Conservation (phyloP, 2,113 vertebrate species). For the Syrmaticus mikado region DNA sequence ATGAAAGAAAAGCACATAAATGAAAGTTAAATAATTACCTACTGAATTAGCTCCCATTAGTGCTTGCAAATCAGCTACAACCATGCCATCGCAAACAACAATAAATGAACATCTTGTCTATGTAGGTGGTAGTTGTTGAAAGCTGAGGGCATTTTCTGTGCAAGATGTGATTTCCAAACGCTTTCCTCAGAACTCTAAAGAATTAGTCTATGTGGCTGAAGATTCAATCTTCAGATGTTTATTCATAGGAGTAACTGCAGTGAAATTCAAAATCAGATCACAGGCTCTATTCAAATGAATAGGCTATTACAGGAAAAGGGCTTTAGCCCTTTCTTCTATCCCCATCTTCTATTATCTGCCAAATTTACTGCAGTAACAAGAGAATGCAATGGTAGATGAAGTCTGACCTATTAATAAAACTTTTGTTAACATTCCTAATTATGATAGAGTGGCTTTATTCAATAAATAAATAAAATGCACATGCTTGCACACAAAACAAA, state of each 20-base stretch:
- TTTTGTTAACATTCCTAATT: neutral
- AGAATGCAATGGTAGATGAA: constrained; percentile 3
- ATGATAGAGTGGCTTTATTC: neutral
- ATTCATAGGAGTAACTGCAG: constrained; percentile 14
- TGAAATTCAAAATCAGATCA: constrained; percentile 15
- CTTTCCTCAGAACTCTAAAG: neutral
- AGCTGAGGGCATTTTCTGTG: constrained; percentile 30
- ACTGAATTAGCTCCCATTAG: neutral
- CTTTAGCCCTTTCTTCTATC: neutral
- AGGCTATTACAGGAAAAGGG: neutral
- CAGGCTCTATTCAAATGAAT: neutral
- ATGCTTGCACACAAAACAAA: constrained; percentile 14
- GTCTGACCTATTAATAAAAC: constrained; percentile 38
- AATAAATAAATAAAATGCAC: neutral
- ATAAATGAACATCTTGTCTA: neutral
- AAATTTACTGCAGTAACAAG: neutral
- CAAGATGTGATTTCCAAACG: neutral
- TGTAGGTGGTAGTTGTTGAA: constrained; percentile 45
- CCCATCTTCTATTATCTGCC: constrained; percentile 19
- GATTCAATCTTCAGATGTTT: constrained; percentile 9
- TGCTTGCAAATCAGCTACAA: constrained; percentile 38
- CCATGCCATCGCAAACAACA: constrained; percentile 18
- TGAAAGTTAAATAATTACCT: constrained; percentile 34
- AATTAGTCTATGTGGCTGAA: neutral
- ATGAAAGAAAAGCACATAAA: constrained; percentile 24